Conservation (phyloP, 2,888 invertebrate genomes). For the Drosophila fungiperda region DNA sequence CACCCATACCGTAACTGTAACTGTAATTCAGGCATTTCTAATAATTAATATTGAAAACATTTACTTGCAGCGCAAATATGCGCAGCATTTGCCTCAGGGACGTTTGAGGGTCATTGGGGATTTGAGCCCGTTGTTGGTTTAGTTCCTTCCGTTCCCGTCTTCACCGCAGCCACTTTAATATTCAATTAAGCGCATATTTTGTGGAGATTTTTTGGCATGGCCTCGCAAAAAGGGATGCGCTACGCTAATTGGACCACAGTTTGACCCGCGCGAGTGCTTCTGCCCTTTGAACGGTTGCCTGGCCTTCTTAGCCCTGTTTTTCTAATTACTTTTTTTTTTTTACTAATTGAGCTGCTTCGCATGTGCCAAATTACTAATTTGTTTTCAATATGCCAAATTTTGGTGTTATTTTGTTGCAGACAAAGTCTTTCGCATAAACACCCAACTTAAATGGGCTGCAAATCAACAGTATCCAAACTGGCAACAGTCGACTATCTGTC, state of each 20-base stretch:
- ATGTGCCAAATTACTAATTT: slow-evolving; percentile 47
- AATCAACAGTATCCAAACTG: slow-evolving; percentile 7
- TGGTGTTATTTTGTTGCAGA: slow-evolving; percentile 17
- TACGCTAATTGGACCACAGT: slow-evolving; percentile 61
- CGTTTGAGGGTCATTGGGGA: slow-evolving; percentile 52
- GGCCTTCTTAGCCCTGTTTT: slow-evolving; percentile 49
- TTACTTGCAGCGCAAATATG: slow-evolving; percentile 40
- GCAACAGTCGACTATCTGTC: background rate
- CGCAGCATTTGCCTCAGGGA: slow-evolving; percentile 23
- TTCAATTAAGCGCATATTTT: slow-evolving; percentile 77
- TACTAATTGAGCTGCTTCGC: slow-evolving; percentile 58
- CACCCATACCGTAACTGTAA: background rate
- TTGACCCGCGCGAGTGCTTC: background rate
- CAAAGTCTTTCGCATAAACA: slow-evolving; percentile 30
- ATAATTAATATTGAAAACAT: slow-evolving; percentile 77
- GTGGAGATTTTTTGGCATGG: slow-evolving; percentile 52
- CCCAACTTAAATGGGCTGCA: slow-evolving; percentile 13
- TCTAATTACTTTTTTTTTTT: slow-evolving; percentile 57
- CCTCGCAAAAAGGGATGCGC: slow-evolving; percentile 37
- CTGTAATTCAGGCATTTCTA: slow-evolving; percentile 27
- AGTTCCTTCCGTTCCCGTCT: background rate
- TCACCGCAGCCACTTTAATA: slow-evolving; percentile 20
- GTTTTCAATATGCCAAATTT: slow-evolving; percentile 56
- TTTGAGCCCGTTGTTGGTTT: slow-evolving; percentile 10
- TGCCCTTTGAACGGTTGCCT: slow-evolving; percentile 5